Base-by-base conservation (phyloP, 2,888 invertebrate species). In the Limnephilus rhombicus region DNA sequence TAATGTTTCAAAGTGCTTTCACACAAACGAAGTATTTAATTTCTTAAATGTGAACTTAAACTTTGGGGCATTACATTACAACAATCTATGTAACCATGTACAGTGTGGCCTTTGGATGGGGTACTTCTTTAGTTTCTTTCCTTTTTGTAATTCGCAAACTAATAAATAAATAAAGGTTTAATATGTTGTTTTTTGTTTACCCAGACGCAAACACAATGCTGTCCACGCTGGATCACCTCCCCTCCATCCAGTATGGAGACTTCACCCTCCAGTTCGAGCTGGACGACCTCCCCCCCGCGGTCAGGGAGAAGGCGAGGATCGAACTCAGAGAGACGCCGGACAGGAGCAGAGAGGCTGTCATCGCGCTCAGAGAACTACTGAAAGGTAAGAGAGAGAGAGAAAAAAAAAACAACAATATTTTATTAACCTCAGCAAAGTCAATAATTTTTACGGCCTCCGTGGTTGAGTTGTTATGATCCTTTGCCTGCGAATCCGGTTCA, bases 301-400 rank as follows among this genome's bases (percentile, higher is more conserved):
- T 97, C 34, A 95, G 96, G 94, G 98, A 98, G 94, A 97, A 98
- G 53, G 98, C 98, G 0, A 95, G 96, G 90, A 96, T 95, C 83
- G 97, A 98, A 94, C 96, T 98, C 0, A 95, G 98, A 0, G 98
- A 98, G 94, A 96, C 97, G 0, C 97, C 97, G 0, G 98, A 98
- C 53, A 94, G 96, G 5, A 95, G 96, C 86, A 96, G 96, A 92
- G 96, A 97, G 34, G 96, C 97, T 34, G 94, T 97, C 0, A 95
- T 95, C 53, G 96, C 97, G 93, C 95, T 98, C 0, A 96, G 95
- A 93, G 96, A 96, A 94, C 94, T 98, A 86, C 95, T 98, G 5
- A 96, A 96, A 97, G 97, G 98, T 98, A 94, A 68, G 68, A 24
- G 68, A 9, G 9, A 18, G 24, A 68, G 24, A 24, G n/a, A n/a